Evolutionary conservation across 1,140 invertebrate genomes (phyloP).

Genomic region (Manduca sexta): DNA sequence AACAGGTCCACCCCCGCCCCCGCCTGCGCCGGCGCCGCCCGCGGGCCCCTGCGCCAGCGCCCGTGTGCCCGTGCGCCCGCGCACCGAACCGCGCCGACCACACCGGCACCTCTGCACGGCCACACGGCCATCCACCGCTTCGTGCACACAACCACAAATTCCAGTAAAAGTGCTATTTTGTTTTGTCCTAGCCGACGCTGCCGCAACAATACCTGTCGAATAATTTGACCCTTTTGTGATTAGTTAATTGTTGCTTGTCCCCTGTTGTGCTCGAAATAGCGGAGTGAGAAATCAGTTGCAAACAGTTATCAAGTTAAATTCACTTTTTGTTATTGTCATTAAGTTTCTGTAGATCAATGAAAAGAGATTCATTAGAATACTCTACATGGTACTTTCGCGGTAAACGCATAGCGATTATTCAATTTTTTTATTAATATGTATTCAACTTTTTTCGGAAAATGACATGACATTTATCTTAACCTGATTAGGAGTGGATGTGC

Average conservation of each 20-base stretch:
- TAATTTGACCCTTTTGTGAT: background rate
- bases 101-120: constrained; percentile 21
- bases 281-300: too few relatives aligned
- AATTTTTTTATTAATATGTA: too few relatives aligned
- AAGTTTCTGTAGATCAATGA: too few relatives aligned
- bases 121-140: constrained; percentile 15
- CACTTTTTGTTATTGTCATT: too few relatives aligned
- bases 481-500: too few relatives aligned
- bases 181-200: constrained; percentile 24
- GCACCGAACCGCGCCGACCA: constrained; percentile 14
- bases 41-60: constrained; percentile 25
- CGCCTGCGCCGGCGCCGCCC: constrained; percentile 38
- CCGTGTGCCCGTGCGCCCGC: constrained; percentile 26
- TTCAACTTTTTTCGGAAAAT: too few relatives aligned
- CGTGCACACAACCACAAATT: constrained; percentile 44
- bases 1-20: constrained; percentile 66
- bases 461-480: too few relatives aligned
- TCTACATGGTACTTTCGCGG: too few relatives aligned
- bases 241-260: background rate
- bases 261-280: too few relatives aligned
- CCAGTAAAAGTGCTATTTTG: constrained; percentile 63
- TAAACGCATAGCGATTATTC: too few relatives aligned
- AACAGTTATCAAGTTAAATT: too few relatives aligned
- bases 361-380: too few relatives aligned
- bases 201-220: constrained; percentile 15